Base-by-base conservation (phyloP, 2,113 vertebrate species). In the Numida meleagris region DNA sequence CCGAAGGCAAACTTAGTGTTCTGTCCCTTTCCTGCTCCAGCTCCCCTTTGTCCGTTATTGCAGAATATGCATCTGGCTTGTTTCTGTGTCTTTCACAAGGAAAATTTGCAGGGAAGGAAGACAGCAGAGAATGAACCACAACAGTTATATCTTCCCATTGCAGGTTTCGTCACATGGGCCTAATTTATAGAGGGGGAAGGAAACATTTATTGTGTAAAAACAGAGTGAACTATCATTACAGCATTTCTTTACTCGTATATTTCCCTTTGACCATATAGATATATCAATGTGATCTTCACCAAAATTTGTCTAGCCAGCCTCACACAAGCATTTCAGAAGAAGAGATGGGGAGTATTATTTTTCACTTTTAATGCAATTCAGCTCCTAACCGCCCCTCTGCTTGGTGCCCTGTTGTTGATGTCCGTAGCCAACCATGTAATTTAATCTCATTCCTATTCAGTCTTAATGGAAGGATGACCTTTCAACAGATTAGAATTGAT, bases 401-500 rank as follows among this genome's bases (percentile, higher is more conserved):
- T 53, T 68, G 65, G 34, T 93, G 80, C 83, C 59, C 68, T 31
- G 42, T 10, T 86, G 85, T 45, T 74, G 78, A 85, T 70, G 82
- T 89, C 87, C 89, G 93, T 93, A 93, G 89, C 85, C 89, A 93
- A 36, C 82, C 84, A 83, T 88, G 82, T 92, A 82, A 92, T 95
- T 96, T 94, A 80, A 95, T 93, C 91, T 95, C 83, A 88, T 94
- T 95, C 66, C 65, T 95, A 82, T 86, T 91, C 94, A 87, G 38
- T 71, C 42, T 91, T 95, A 95, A 93, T 95, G 87, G 91, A 94
- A 83, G 80, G 91, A 92, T 93, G 95, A 95, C 91, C 94, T 95
- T 97, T 97, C 91, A 89, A 59, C 67, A 94, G 76, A 95, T 94
- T 93, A 85, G 59, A 96, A 95, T 95, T 92, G 93, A 95, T 96